Conservation (phyloP, 2,797 vertebrate species). For the Gallinago solitaria region DNA sequence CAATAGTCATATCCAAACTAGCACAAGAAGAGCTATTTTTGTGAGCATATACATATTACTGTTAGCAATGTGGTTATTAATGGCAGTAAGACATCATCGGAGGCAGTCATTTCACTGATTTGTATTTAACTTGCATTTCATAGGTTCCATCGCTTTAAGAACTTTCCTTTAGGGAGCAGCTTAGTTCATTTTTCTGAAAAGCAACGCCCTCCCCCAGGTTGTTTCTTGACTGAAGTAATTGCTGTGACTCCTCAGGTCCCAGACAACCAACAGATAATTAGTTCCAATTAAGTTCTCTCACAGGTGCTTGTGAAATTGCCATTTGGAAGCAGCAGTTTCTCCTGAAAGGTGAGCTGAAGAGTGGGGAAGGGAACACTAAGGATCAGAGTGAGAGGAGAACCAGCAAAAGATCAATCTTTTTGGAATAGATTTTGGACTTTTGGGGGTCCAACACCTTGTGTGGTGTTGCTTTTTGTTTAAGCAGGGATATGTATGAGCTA, state of each 20-base stretch:
- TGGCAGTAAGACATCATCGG: neutral
- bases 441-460: too few relatives aligned
- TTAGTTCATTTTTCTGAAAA: constrained; percentile 16
- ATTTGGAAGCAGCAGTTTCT: constrained; percentile 36
- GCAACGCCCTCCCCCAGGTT: constrained; percentile 30
- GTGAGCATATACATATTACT: neutral
- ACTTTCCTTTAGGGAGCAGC: constrained; percentile 4
- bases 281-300: constrained; percentile 59
- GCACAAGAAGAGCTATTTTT: neutral
- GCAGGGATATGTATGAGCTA: neutral
- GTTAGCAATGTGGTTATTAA: neutral
- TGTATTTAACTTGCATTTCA: neutral
- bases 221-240: constrained; percentile 54
- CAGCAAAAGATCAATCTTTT: neutral
- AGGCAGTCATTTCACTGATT: neutral
- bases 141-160: constrained; percentile 27
- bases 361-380: neutral
- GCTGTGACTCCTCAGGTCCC: constrained; percentile 51
- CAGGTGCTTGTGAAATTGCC: constrained; percentile 29
- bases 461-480: neutral
- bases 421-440: too few relatives aligned
- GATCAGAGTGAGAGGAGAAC: neutral
- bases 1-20: neutral
- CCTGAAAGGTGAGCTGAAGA: neutral
- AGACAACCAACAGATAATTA: constrained; percentile 62